Base-by-base conservation (phyloP, 2,797 vertebrate genomes). In the Delichon dasypus region DNA sequence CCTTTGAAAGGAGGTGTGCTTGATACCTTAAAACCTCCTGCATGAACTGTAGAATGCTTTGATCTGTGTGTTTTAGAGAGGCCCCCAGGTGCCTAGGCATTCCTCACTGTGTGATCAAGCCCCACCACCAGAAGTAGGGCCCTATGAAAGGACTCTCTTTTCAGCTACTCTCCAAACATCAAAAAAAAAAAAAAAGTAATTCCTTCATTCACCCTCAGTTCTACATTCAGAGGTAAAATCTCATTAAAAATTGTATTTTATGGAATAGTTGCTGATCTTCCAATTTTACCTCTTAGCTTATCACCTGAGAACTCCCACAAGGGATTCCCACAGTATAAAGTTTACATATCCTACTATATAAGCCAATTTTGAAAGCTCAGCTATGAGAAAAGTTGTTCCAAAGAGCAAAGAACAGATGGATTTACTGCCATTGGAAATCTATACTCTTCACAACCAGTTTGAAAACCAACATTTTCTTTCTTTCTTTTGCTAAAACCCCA, bases 11-110 rank as follows among this genome's bases (percentile, higher is more conserved):
- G 8, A 19, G 55, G 87, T 1, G 7, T 84, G 66, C 58, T 96
- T 91, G 91, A 90, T 96, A 82, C 66, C 83, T 91, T 85, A 95
- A 89, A 90, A 92, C 38, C 44, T 70, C 68, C 53, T 64, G 19
- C 7, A 36, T 51, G n/a, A 89, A 54, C 74, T 74, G 72, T 40
- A 48, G 70, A 77, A 91, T 95, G 80, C 93, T 97, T 96, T 94
- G 84, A 94, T 92, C 50, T 58, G 30, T 61, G n/a, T 92, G 48
- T 77, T 96, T 79, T 79, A 85, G 90, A 68, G 71, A 89, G 54
- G 18, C 29, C 61, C 73, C 51, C 58, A 85, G 20, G 66, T 70
- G 64, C 42, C 34, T 11, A 26, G 40, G 65, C 10, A 0, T 23
- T 81, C 32, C 64, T 81, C 30, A 29, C 27, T 8, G 0, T 15